phyloP scores from a whole-genome alignment of 2,113 vertebrate species.

The Dendrocopos noguchii region DNA sequence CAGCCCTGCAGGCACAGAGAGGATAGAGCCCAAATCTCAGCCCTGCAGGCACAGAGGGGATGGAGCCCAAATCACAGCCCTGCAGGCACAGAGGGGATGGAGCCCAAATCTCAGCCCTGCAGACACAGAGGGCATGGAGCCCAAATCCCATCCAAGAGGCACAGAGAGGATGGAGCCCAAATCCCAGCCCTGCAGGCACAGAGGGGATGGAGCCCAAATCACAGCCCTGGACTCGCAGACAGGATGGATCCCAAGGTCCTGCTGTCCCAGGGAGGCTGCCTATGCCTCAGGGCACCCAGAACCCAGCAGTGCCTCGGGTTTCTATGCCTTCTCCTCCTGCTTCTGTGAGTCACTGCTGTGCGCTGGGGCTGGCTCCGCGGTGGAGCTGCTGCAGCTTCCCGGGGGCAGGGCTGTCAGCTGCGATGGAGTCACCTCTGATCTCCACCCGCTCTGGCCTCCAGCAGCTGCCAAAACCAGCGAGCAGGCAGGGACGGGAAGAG shows the following conservation, averaged over 20 bases:
- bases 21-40: too few relatives aligned
- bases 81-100: too few relatives aligned
- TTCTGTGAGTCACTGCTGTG: not conserved
- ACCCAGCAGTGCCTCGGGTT: fast-evolving
- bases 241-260: not conserved
- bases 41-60: too few relatives aligned
- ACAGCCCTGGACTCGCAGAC: too few relatives aligned
- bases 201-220: too few relatives aligned
- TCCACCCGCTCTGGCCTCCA: not conserved
- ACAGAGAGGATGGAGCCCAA: too few relatives aligned
- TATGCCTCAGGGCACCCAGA: not conserved
- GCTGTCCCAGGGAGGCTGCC: not conserved
- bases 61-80: too few relatives aligned
- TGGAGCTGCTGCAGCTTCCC: not conserved
- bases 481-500: not conserved
- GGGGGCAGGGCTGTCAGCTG: constrained; percentile 10
- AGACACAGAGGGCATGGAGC: too few relatives aligned
- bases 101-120: too few relatives aligned
- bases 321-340: not conserved
- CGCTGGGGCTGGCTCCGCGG: not conserved
- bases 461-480: not conserved
- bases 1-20: too few relatives aligned
- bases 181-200: too few relatives aligned
- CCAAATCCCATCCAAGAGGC: too few relatives aligned
- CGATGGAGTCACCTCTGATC: constrained; percentile 31